Conservation (phyloP, 2,888 invertebrate genomes). For the Drosophila quasianomalipes region DNA sequence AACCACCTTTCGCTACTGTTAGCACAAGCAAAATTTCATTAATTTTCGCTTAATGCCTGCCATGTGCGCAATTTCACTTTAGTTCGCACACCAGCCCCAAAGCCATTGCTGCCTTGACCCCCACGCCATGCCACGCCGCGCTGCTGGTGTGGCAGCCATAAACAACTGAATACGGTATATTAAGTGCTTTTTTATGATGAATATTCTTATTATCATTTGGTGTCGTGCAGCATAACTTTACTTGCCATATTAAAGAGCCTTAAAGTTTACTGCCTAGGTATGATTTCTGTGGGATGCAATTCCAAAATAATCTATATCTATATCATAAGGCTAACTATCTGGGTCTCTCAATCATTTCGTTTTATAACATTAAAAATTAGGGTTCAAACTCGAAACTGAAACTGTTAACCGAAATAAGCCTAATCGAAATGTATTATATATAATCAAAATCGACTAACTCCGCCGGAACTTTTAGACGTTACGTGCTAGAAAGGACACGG, state of each 20-base stretch:
- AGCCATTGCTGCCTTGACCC: neutral
- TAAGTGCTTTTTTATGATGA: neutral
- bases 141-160: neutral
- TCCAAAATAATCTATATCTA: neutral
- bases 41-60: conserved; percentile 80
- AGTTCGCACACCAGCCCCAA: conserved; percentile 11
- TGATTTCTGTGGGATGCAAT: neutral
- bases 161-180: neutral
- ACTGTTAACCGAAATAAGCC: neutral
- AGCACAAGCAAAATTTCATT: conserved; percentile 71
- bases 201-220: neutral
- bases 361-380: no score
- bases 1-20: conserved; percentile 28
- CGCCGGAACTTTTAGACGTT: neutral
- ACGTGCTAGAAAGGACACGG: no score
- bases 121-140: neutral
- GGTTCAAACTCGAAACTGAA: neutral
- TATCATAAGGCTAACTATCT: no score
- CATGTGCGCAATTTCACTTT: conserved; percentile 77
- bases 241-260: neutral
- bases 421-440: neutral
- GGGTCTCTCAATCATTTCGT: no score
- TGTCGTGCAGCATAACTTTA: neutral
- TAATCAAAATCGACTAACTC: neutral
- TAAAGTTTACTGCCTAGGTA: neutral